These are phyloP conservation scores for Azemiops feae DNA, from an alignment of 2,113 vertebrate species.

Conservation along the genomic window DNA sequence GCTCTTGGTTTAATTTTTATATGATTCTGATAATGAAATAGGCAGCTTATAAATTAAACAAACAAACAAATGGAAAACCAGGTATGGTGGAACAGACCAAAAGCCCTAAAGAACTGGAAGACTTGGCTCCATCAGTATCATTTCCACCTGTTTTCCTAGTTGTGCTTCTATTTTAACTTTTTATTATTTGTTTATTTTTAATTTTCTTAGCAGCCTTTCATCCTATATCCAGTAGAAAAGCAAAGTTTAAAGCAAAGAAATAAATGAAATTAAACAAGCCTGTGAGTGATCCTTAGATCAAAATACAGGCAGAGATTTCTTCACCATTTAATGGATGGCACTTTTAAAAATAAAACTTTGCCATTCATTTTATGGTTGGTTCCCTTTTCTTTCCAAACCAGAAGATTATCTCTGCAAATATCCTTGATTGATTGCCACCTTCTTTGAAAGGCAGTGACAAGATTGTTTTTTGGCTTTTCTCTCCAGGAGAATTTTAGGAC, in stretches of 20 bases:
- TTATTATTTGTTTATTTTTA: background rate
- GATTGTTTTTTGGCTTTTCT: conserved; percentile 44
- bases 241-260: background rate
- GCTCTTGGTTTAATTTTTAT: background rate
- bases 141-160: background rate
- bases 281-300: background rate
- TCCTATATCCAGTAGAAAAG: background rate
- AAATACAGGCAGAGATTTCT: background rate
- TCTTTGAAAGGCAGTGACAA: conserved; percentile 37
- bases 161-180: background rate
- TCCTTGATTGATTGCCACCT: conserved; percentile 12
- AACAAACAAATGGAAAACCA: background rate
- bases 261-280: background rate
- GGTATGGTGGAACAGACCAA: background rate
- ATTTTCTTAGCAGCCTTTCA: background rate
- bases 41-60: background rate
- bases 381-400: background rate
- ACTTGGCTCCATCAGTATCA: background rate
- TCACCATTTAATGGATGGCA: background rate
- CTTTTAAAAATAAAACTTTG: background rate
- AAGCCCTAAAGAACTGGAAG: background rate
- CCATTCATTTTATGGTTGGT: background rate
- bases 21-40: background rate
- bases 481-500: conserved; percentile 37
- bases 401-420: background rate